Base-by-base conservation (phyloP, 2,888 invertebrate species). In the Drosophila meridiana region DNA sequence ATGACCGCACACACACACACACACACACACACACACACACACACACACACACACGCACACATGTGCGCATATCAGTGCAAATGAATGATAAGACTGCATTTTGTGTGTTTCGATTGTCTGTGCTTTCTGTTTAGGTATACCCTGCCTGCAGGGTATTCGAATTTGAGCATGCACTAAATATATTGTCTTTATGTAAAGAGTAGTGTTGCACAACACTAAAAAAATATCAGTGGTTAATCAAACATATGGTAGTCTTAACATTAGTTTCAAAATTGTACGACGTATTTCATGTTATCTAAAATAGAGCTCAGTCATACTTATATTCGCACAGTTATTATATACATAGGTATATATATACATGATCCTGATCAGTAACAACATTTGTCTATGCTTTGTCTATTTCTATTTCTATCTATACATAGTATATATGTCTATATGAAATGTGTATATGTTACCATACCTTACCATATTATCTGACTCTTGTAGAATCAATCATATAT, bases 61-160 rank as follows among this genome's bases (percentile, higher is more conserved):
- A n/a, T 55, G 13, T 38, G 14, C 13, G 38, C 55, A 59, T 79
- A 79, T 75, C 80, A 75, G 60, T 63, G 52, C 56, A 47, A 43
- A 36, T 50, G 50, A 42, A 40, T 60, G 76, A 76, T 76, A 76
- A 76, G 75, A 52, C 32, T 79, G 68, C 80, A 63, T 74, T 79
- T 74, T 47, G 59, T 62, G 75, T 55, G 26, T 64, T 73, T 50
- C 40, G 40, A 42, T 36, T 48, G 62, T 9, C 48, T 72, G 56
- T 28, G 55, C 13, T 13, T 47, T 30, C 43, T 48, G 13, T 13
- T 30, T 56, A 7, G 14, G 9, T 7, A 55, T 52, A 36, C 52
- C 13, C 52, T 52, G 13, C 7, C 11, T 2, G 20, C 34, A 11
- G 26, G 20, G 26, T 14, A 36, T 26, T 53, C 0, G 0, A 7